Base-by-base conservation (phyloP, 1,140 invertebrate genomes). In the Lucilia cuprina region DNA sequence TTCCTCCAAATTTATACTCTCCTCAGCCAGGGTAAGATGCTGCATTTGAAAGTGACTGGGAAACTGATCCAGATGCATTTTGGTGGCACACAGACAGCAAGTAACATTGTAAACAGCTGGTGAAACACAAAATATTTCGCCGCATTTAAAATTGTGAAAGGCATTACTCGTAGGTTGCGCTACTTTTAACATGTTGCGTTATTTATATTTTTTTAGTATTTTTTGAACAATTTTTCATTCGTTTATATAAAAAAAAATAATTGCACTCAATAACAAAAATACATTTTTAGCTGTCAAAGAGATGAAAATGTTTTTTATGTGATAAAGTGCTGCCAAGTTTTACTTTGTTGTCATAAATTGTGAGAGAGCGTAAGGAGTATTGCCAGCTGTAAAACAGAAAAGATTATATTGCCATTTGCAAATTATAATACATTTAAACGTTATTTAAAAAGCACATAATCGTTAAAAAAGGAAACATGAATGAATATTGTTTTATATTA, bases 41-140 rank as follows among this genome's bases (percentile, higher is more conserved):
- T 90, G 88, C 9, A 85, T 55, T 47, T 49, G 74, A 82, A 90
- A 89, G 74, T 90, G 89, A 4, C 86, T 47, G 0, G 86, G 88
- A 74, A 88, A 90, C 19, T 55, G 75, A 4, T 86, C 85, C 35
- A 86, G 86, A 12, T 84, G 30, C 34, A 90, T 34, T 9, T 87
- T 86, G 13, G 85, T 75, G 2, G 82, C 86, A 55, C 89, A 90
- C 13, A 90, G 75, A 47, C 86, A 84, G 35, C 89, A 90, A 80
- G 86, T 85, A 2, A 90, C 85, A 70, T 88, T 83, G 65, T 88
- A 90, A 4, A 80, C 77, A 2, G 77, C 41, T 84, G 55, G 85
- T 9, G 87, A 84, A 8, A 86, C 85, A 65, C 90, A 90, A 84
- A 86, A 90, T 50, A 90, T 88, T 80, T 90, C 89, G 35, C 89